Evolutionary conservation across 2,797 vertebrate species (phyloP).

Genomic region (Sebastes nivosus): DNA sequence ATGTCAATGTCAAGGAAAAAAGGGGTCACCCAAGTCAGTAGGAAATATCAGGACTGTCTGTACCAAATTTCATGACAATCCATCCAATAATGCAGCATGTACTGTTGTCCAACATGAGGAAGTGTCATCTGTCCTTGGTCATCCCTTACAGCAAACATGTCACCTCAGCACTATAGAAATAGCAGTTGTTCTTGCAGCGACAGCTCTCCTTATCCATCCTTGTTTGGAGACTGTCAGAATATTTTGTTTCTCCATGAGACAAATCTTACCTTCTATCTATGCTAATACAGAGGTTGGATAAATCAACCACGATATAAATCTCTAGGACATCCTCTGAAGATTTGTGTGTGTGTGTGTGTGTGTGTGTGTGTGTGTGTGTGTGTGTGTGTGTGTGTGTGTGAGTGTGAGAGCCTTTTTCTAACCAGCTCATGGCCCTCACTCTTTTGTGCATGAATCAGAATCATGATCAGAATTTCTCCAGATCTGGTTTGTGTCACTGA

Average conservation of each 20-base stretch:
- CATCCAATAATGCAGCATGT: not conserved
- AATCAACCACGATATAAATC: conserved; percentile 32
- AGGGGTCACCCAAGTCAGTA: not conserved
- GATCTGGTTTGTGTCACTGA: conserved; percentile 29
- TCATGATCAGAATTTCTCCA: not conserved
- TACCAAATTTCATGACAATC: not conserved
- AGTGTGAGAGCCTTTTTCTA: conserved; percentile 12
- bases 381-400: conserved; percentile 4
- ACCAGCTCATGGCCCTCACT: conserved; percentile 16
- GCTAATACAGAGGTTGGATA: conserved; percentile 38
- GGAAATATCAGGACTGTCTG: not conserved
- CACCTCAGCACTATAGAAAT: conserved; percentile 52
- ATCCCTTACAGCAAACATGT: conserved; percentile 33
- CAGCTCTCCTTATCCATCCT: conserved; percentile 45
- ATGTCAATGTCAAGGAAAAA: not conserved
- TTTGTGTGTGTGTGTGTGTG: not conserved
- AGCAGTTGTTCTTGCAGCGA: conserved; percentile 33
- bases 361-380: not conserved
- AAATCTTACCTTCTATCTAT: conserved; percentile 25
- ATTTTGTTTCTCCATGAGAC: conserved; percentile 22
- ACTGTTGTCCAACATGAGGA: not conserved
- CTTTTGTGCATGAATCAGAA: conserved; percentile 39
- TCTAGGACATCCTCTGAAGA: conserved; percentile 8
- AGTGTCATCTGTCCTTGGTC: conserved; percentile 38
- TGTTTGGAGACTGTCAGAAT: conserved; percentile 55